Evolutionary conservation across 2,113 vertebrate genomes (phyloP).

Genomic region (Taurulus bubalis): DNA sequence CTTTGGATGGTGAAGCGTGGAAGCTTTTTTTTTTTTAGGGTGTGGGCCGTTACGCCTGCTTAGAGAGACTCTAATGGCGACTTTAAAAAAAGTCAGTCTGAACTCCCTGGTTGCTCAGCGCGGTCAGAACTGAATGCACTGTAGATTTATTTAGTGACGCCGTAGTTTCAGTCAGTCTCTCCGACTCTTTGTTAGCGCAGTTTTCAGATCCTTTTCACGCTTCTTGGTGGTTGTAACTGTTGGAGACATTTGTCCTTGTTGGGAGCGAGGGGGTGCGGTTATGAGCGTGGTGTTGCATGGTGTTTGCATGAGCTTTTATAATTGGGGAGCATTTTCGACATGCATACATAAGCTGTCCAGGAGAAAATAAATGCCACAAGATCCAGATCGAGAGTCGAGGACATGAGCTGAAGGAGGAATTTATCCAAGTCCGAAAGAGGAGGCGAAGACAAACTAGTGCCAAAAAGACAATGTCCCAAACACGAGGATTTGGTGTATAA

Average conservation of each 20-base stretch:
- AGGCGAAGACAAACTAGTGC: neutral
- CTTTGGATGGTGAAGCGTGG: neutral
- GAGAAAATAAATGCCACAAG: neutral
- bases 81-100: neutral
- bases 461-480: neutral
- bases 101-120: conserved; percentile 10
- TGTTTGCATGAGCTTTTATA: neutral
- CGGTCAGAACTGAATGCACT: conserved; percentile 14
- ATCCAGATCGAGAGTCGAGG: neutral
- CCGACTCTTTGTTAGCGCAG: neutral
- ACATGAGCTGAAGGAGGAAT: conserved; percentile 1
- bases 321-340: neutral
- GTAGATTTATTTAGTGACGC: neutral
- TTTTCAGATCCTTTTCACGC: neutral
- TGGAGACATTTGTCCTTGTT: neutral
- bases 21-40: neutral
- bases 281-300: neutral
- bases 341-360: neutral
- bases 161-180: neutral
- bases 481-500: neutral
- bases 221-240: neutral
- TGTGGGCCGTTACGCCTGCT: neutral
- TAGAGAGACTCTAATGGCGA: neutral
- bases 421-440: conserved; percentile 3
- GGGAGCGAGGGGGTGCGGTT: neutral